These are phyloP conservation scores for Conus ventricosus DNA, from an alignment of 1,140 invertebrate species.

Conservation along the genomic window DNA sequence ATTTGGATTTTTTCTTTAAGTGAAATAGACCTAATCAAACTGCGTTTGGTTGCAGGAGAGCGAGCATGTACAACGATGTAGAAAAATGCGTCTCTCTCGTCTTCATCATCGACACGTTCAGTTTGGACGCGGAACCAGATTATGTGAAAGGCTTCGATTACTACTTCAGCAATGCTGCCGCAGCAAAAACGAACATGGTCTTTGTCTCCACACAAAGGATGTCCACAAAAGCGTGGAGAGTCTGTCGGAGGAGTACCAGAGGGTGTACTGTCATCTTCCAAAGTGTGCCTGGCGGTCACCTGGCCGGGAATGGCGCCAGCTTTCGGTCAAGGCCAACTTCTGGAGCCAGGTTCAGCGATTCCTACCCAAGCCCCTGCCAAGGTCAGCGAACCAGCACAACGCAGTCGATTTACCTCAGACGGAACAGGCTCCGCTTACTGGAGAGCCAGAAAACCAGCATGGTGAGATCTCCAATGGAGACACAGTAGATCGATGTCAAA, in stretches of 20 bases:
- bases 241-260: background rate
- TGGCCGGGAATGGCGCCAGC: background rate
- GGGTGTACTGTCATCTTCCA: background rate
- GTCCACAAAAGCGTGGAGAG: background rate
- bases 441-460: no score
- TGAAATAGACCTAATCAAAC: no score
- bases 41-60: no score
- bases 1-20: background rate
- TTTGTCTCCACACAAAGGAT: background rate
- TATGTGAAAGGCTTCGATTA: background rate
- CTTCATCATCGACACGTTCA: background rate
- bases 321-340: background rate
- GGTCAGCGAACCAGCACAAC: no score
- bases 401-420: no score
- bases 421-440: no score
- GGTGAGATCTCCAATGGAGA: no score
- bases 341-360: background rate
- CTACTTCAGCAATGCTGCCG: background rate
- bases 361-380: background rate
- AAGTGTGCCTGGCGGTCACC: background rate
- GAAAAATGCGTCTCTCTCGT: background rate
- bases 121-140: background rate
- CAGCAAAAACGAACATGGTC: background rate
- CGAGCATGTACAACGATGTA: background rate
- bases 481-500: no score